Evolutionary conservation across 2,797 vertebrate genomes (phyloP), one percentile per base, ranked within the genome.

Genomic region (Enteromius afrohamiltoni): DNA sequence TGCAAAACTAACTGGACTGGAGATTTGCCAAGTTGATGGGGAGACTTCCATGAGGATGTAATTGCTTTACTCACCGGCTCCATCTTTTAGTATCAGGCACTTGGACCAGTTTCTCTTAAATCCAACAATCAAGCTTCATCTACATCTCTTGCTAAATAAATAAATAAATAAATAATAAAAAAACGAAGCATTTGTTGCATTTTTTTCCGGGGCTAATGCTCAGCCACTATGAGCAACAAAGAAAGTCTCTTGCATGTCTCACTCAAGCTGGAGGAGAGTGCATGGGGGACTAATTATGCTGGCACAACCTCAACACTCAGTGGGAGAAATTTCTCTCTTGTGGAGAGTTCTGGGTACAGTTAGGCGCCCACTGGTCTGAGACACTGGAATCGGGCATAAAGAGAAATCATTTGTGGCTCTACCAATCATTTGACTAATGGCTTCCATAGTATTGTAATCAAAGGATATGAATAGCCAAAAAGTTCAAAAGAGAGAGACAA

Each of bases 281-380:
- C 79, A 77, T 67, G 21, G 76, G 79, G 70, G 80, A 74, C 49
- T 79, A 80, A 84, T 79, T 81, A 78, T 83, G 23, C 74, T 82
- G 84, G 81, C 77, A 51, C 58, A 85, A 85, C 86, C 84, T 87
- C 80, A 77, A 60, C 73, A 74, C 84, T 68, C 58, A 74, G 77
- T 58, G 71, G 80, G 85, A 83, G 80, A 82, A 76, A 76, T 82
- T 84, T 67, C 73, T 78, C 78, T 84, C 82, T 87, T 84, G 86
- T 84, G 78, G 82, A 86, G 78, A 87, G 58, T 60, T 82, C 47
- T 82, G 62, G 75, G 34, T 74, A 69, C 82, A 76, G 79, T 53
- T 45, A 78, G 87, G 83, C 84, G 77, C 85, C 85, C 40, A 51
- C 47, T 74, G 80, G 85, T 85, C 87, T 87, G 68, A 82, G 86